Base-by-base conservation (phyloP, 2,113 vertebrate species). In the Hyperoodon ampullatus region DNA sequence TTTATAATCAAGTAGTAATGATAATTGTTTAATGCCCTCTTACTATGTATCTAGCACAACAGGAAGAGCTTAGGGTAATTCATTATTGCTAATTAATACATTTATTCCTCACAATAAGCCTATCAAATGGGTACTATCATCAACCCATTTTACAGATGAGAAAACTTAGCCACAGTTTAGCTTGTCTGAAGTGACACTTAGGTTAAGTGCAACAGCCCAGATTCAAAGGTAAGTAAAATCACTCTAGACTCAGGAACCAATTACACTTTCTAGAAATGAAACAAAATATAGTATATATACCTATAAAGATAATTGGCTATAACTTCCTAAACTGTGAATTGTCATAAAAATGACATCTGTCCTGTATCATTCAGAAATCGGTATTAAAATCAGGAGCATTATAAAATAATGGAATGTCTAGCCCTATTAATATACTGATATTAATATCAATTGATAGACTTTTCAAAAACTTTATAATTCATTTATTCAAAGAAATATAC, bases 401-500 rank as follows among this genome's bases (percentile, higher is more conserved):
- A 55, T 70, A 77, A 91, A 75, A 90, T 10, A 75, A 83, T 6
- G 70, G 21, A 71, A 26, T 44, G 4, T 53, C 28, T 90, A n/a
- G 5, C 65, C 10, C 30, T 83, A 53, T 68, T 21, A 80, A 68
- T 53, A 84, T 10, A 75, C 15, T 68, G n/a, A 68, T 63, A 92
- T 28, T 61, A 55, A 23, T 24, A 86, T 60, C 39, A 97, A 68
- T 16, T 55, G 4, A 63, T 10, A 81, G 33, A 18, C 6, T 90
- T 95, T 23, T 83, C 55, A 14, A 58, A 89, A 94, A 47, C 16
- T 77, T 88, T 28, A 63, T 53, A 89, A 44, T 39, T 94, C 74
- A 75, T 74, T 96, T 24, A 87, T 82, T 88, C 66, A 75, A 80
- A 96, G 50, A 96, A 84, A 86, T 24, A 65, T 30, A 55, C 78